Evolutionary conservation across 2,888 invertebrate genomes (phyloP).

Genomic region (Zaprionus bogoriensis): DNA sequence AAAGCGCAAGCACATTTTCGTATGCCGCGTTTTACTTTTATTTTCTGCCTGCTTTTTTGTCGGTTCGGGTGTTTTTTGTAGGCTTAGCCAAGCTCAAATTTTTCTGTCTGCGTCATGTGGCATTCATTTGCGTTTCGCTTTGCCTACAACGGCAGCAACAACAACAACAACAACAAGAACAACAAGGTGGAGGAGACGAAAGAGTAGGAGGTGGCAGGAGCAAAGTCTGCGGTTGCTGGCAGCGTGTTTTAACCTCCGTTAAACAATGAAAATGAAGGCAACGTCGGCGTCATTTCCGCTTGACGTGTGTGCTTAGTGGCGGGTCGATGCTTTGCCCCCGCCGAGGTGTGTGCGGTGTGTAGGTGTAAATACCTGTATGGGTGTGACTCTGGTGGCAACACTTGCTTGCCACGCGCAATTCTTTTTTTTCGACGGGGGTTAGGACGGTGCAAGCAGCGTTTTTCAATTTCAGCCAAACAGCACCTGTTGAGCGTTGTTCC

Average conservation of each 20-base stretch:
- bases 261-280: conserved; percentile 60
- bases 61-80: conserved; percentile 17
- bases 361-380: conserved; percentile 3
- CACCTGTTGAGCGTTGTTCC: conserved; percentile 67
- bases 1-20: conserved; percentile 59
- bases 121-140: conserved; percentile 63
- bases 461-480: conserved; percentile 54
- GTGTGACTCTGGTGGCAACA: conserved; percentile 48
- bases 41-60: conserved; percentile 7
- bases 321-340: conserved; percentile 34
- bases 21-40: conserved; percentile 41
- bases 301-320: conserved; percentile 39
- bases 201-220: too few species aligned
- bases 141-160: conserved; percentile 25
- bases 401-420: conserved; percentile 47
- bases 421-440: conserved; percentile 8
- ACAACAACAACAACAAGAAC: conserved; percentile 1
- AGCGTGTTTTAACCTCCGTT: conserved; percentile 59
- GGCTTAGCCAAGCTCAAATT: conserved; percentile 53
- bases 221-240: conserved; percentile 50
- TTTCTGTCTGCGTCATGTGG: conserved; percentile 70
- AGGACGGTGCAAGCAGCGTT: too few species aligned
- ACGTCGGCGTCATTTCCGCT: conserved; percentile 67
- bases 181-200: too few species aligned
- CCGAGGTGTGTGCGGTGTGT: conserved; percentile 14